Conservation (phyloP, 2,888 invertebrate species). For the Trachelus tabidus region DNA sequence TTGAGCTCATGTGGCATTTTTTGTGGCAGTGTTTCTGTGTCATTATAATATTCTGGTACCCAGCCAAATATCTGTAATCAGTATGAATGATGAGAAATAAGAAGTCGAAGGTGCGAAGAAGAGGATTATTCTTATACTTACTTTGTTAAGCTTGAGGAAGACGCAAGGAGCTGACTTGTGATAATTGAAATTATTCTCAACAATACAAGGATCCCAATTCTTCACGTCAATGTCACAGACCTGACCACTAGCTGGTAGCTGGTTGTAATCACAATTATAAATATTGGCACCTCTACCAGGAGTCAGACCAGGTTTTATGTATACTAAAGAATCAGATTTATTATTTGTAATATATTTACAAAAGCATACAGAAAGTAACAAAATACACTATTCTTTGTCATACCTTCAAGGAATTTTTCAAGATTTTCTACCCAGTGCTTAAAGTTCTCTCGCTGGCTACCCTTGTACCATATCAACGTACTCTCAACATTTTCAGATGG, state of each 20-base stretch:
- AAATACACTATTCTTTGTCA: slow-evolving; percentile 46
- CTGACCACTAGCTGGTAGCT: slow-evolving; percentile 77
- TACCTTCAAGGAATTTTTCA: slow-evolving; percentile 82
- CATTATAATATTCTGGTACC: slow-evolving; percentile 86
- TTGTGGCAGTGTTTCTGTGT: slow-evolving; percentile 75
- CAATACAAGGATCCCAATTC: slow-evolving; percentile 83
- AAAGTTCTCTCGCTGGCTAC: slow-evolving; percentile 80
- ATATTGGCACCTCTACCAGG: slow-evolving; percentile 81
- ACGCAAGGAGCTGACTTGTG: slow-evolving; percentile 94
- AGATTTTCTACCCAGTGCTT: slow-evolving; percentile 83
- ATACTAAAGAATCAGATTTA: slow-evolving; percentile 67
- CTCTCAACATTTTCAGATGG: slow-evolving; percentile 88
- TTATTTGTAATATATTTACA: neutral
- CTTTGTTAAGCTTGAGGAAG: slow-evolving; percentile 93
- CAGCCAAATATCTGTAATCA: slow-evolving; percentile 81
- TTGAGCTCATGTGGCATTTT: slow-evolving; percentile 82
- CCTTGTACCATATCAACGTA: slow-evolving; percentile 95
- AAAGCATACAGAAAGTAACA: neutral
- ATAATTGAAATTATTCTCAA: slow-evolving; percentile 89
- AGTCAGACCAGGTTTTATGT: slow-evolving; percentile 78
- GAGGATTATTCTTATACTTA: slow-evolving; percentile 40
- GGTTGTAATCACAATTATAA: slow-evolving; percentile 80
- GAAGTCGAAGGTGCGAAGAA: neutral
- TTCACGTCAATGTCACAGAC: slow-evolving; percentile 91
- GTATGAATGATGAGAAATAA: neutral